Evolutionary conservation across 2,888 invertebrate genomes (phyloP).

Genomic region (Metopia argyrocephala): DNA sequence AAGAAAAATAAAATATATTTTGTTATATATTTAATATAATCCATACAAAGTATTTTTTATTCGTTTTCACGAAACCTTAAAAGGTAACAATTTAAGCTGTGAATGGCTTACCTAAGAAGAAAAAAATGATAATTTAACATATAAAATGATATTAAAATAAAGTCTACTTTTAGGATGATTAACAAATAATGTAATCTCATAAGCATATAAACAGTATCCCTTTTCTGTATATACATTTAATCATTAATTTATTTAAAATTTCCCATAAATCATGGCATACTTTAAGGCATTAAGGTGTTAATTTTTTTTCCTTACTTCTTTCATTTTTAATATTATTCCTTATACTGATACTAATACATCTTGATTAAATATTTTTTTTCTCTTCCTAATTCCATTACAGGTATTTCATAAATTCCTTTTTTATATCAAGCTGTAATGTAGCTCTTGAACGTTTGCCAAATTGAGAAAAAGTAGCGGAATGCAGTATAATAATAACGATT

Average conservation of each 20-base stretch:
- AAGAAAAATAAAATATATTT: too few relatives aligned
- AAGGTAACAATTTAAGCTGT: neutral
- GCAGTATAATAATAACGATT: too few relatives aligned
- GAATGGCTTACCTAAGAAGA: neutral
- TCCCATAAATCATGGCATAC: constrained; percentile 4
- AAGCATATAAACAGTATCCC: neutral
- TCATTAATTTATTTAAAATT: neutral
- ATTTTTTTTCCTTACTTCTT: too few relatives aligned
- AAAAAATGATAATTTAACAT: neutral
- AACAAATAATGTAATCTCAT: neutral
- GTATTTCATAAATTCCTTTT: constrained; percentile 29
- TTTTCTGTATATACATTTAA: neutral
- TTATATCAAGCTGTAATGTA: neutral
- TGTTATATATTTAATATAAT: too few relatives aligned
- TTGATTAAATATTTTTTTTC: neutral
- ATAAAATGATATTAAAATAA: neutral
- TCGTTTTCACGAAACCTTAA: neutral
- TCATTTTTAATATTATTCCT: too few relatives aligned
- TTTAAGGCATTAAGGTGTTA: neutral
- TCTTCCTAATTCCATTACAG: constrained; percentile 42
- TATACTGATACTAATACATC: too few relatives aligned
- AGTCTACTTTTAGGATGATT: constrained; percentile 34
- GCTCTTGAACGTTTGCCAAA: neutral
- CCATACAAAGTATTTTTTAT: neutral
- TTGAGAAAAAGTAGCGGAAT: too few relatives aligned